Evolutionary conservation across 2,888 invertebrate genomes (phyloP).

Genomic region (Drosophila kambysellisi): DNA sequence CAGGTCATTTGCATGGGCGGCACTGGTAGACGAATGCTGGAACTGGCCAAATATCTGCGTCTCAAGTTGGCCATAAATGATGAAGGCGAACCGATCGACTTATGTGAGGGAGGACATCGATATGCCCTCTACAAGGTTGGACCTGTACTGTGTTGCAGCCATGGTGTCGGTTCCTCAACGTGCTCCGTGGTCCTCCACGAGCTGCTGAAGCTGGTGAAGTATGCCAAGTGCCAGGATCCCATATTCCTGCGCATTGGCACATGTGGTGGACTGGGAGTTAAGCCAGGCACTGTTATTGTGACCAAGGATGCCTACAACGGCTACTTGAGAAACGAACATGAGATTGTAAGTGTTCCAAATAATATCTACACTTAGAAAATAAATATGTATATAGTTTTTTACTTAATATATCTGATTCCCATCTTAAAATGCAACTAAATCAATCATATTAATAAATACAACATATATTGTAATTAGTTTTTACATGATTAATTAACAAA

Average conservation of each 20-base stretch:
- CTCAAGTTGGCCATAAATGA: constrained; percentile 92
- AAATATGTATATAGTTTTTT: neutral
- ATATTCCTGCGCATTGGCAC: constrained; percentile 97
- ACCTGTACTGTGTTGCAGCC: constrained; percentile 85
- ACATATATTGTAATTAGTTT: neutral
- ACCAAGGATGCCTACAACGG: constrained; percentile 96
- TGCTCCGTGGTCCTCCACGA: constrained; percentile 98
- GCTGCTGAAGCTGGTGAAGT: constrained; percentile 96
- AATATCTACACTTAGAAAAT: neutral
- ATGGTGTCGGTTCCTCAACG: constrained; percentile 99
- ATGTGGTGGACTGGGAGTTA: constrained; percentile 95
- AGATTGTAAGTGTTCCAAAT: constrained; percentile 88
- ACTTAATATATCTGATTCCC: neutral
- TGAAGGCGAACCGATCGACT: constrained; percentile 92
- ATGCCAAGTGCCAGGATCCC: constrained; percentile 94
- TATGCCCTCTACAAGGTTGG: constrained; percentile 97
- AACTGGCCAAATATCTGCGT: constrained; percentile 94
- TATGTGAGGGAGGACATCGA: constrained; percentile 94
- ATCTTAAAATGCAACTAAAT: neutral
- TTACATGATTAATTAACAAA: neutral
- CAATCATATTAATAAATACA: neutral
- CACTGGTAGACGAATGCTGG: constrained; percentile 95
- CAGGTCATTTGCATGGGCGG: constrained; percentile 98
- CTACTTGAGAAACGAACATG: constrained; percentile 91
- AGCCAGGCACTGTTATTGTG: constrained; percentile 95